Base-by-base conservation (phyloP, 2,797 vertebrate genomes). In the Nannoperca australis region DNA sequence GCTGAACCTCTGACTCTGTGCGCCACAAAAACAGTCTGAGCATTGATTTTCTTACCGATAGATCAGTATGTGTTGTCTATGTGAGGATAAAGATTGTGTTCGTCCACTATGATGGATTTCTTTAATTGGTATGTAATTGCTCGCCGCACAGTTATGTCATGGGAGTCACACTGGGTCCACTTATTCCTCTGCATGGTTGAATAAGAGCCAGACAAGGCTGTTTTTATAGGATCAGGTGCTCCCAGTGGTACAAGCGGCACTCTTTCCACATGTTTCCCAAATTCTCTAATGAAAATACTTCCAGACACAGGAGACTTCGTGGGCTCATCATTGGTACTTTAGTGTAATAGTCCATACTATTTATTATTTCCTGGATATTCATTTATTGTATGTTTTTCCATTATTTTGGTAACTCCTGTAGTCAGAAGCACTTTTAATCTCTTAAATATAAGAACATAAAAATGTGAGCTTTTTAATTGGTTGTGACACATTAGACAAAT, bases 231-330 rank as follows among this genome's bases (percentile, higher is more conserved):
- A 76, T 67, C 49, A 61, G 42, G 11, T 68, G 64, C 42, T 72
- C 53, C 49, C 42, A 54, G 22, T 60, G 50, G 30, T 66, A 24
- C 51, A 18, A 45, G 20, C 2, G 1, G 8, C 14, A 3, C 56
- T 64, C 17, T 47, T 62, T 64, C 51, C 72, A 84, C 54, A 78
- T 70, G 59, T 78, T 87, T 81, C 47, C 27, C 34, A 60, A 55
- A 24, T 60, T 74, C 24, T 61, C 69, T 70, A 42, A 49, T 80
- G 34, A 60, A 65, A 74, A 68, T 50, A 36, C 30, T 62, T 38
- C 13, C 32, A 72, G 62, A 73, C 36, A 49, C 54, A 47, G 44
- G 20, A 40, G 15, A 55, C 45, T 3, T 72, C n/a, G 62, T 11
- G n/a, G 11, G 15, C 61, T 38, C 6, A 8, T 76, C 58, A 20